A percentile compares a stretch with the other conserved stretches of the same genome.
Conservation (phyloP, 2,113 vertebrate genomes). For the Esox niger region DNA sequence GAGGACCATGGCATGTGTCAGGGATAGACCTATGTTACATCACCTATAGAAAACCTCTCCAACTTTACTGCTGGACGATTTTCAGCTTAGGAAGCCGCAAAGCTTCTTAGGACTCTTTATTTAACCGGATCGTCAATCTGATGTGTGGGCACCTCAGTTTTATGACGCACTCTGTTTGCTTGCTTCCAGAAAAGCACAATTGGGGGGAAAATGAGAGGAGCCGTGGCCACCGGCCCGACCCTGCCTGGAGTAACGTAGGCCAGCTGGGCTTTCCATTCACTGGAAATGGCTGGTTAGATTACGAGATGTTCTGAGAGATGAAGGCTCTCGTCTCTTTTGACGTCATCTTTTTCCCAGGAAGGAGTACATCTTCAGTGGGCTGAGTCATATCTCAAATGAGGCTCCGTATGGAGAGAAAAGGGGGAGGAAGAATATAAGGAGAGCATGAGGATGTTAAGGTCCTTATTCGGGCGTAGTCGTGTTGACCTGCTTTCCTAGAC, state of each 20-base stretch:
- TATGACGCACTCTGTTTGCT: conserved; percentile 46
- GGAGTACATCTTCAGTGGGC: too few species aligned
- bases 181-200: conserved; percentile 1
- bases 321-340: too few species aligned
- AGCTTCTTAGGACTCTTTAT: conserved; percentile 77
- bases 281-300: neutral
- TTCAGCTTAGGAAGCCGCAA: conserved; percentile 72
- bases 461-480: too few species aligned
- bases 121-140: conserved; percentile 73
- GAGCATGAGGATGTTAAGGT: too few species aligned
- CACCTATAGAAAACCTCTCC: neutral
- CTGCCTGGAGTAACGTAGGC: neutral
- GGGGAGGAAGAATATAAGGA: too few species aligned
- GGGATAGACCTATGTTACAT: conserved; percentile 37
- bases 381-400: too few species aligned
- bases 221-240: neutral
- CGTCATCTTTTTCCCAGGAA: too few species aligned
- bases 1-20: conserved; percentile 46
- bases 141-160: conserved; percentile 65
- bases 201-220: too few species aligned
- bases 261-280: neutral
- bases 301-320: too few species aligned
- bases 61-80: conserved; percentile 37
- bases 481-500: neutral
- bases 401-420: too few species aligned